Conservation (phyloP, 2,888 invertebrate species). For the Rhopalosiphum nymphaeae region DNA sequence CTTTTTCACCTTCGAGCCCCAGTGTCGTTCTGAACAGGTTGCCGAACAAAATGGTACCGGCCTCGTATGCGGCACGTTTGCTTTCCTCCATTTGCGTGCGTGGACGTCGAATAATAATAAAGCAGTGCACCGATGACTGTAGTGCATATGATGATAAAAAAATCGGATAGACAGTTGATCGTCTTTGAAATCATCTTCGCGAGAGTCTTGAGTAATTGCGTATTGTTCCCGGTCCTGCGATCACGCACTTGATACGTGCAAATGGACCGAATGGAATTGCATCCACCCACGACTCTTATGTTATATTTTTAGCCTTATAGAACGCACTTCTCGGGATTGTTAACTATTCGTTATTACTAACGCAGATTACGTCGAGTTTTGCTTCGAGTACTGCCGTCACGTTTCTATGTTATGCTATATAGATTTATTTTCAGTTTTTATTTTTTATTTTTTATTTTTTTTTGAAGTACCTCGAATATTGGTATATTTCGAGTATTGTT, state of each 20-base stretch:
- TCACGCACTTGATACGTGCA: too few species aligned
- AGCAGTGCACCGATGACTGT: neutral
- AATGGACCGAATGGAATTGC: neutral
- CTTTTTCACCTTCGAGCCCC: neutral
- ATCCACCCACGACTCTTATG: too few species aligned
- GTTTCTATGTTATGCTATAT: neutral
- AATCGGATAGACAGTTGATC: neutral
- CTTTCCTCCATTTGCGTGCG: neutral
- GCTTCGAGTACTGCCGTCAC: neutral
- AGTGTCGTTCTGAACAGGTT: neutral
- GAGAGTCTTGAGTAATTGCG: too few species aligned
- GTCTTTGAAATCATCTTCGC: too few species aligned
- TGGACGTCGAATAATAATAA: slow-evolving; percentile 14
- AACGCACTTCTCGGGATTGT: too few species aligned
- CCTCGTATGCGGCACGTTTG: neutral
- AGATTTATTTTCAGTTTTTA: too few species aligned
- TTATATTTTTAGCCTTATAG: too few species aligned
- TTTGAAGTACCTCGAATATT: too few species aligned
- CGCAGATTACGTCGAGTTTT: neutral
- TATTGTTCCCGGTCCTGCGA: too few species aligned
- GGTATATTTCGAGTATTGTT: too few species aligned
- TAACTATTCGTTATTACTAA: too few species aligned
- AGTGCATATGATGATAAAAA: neutral
- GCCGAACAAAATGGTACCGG: slow-evolving; percentile 16
- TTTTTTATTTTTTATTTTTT: too few species aligned